Conservation (phyloP, 2,797 vertebrate genomes). For the Catamblyrhynchus diadema region DNA sequence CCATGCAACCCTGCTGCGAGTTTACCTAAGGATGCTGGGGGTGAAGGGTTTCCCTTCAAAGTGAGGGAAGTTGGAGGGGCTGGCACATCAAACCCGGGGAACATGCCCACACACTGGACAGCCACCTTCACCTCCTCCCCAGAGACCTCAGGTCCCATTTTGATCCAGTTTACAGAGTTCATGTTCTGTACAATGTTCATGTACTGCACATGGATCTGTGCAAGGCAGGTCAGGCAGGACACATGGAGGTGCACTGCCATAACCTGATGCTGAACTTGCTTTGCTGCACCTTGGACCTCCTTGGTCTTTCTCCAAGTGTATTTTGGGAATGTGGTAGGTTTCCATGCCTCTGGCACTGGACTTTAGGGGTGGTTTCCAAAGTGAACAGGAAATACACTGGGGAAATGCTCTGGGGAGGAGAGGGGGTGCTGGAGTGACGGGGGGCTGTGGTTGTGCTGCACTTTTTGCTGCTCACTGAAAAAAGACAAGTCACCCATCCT, state of each 20-base stretch:
- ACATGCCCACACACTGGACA: rapidly evolving
- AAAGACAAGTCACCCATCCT: background rate
- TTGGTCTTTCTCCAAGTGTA: background rate
- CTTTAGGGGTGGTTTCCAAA: background rate
- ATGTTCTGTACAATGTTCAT: rapidly evolving
- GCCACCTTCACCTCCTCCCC: background rate
- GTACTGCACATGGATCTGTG: rapidly evolving
- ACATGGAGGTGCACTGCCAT: rapidly evolving
- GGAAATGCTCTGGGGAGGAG: background rate
- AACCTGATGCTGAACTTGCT: background rate
- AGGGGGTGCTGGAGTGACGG: background rate
- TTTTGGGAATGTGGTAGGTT: background rate
- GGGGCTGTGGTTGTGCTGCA: background rate
- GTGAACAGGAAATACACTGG: background rate
- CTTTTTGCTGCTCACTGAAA: background rate
- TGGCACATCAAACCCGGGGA: background rate
- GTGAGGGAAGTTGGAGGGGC: background rate
- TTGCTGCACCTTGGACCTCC: background rate
- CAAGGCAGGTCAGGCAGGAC: background rate
- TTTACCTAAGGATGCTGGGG: background rate
- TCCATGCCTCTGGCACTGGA: background rate
- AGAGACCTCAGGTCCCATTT: background rate
- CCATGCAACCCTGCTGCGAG: rapidly evolving
- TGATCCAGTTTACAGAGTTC: background rate
- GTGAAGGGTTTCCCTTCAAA: background rate